A percentile compares a stretch with the other conserved stretches of the same genome.
These are phyloP conservation scores for Sitophilus oryzae DNA, from an alignment of 1,140 invertebrate genomes.

Conservation along the genomic window DNA sequence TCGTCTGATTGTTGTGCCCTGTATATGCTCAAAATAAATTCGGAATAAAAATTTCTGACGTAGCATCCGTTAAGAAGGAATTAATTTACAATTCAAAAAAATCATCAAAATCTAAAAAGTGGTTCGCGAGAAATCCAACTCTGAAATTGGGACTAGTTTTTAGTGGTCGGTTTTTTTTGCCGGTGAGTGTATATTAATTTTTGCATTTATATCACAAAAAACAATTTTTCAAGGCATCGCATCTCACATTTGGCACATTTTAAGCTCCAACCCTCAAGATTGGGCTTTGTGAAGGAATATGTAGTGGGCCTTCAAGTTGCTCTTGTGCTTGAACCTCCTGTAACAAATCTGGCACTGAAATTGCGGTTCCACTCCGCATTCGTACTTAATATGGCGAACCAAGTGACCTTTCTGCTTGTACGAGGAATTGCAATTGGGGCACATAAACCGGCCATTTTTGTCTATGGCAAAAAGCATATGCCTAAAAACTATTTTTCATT, in stretches of 20 bases:
- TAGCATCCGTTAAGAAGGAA: no score
- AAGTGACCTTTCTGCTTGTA: slow-evolving; percentile 43
- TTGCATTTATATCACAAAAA: no score
- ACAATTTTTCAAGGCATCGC: no score
- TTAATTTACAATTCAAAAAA: no score
- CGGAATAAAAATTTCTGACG: no score
- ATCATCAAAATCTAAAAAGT: no score
- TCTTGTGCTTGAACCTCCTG: slow-evolving; percentile 32
- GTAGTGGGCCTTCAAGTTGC: slow-evolving; percentile 31
- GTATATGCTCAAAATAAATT: no score
- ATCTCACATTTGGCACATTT: not conserved
- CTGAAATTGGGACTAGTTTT: no score
- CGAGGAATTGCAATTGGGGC: slow-evolving; percentile 27
- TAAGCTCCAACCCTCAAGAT: not conserved
- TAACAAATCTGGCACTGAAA: slow-evolving; percentile 56
- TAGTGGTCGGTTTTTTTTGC: no score
- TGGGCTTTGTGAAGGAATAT: slow-evolving; percentile 27
- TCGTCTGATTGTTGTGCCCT: no score
- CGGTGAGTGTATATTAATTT: no score
- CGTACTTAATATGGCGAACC: slow-evolving; percentile 56
- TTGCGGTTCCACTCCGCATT: slow-evolving; percentile 64
- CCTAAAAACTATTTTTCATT: slow-evolving; percentile 28
- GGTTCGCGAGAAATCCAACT: no score
- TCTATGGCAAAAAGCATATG: slow-evolving; percentile 28
- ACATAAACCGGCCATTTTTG: slow-evolving; percentile 30